phyloP scores from a whole-genome alignment of 1,140 invertebrate genomes.

The Cylas formicarius region DNA sequence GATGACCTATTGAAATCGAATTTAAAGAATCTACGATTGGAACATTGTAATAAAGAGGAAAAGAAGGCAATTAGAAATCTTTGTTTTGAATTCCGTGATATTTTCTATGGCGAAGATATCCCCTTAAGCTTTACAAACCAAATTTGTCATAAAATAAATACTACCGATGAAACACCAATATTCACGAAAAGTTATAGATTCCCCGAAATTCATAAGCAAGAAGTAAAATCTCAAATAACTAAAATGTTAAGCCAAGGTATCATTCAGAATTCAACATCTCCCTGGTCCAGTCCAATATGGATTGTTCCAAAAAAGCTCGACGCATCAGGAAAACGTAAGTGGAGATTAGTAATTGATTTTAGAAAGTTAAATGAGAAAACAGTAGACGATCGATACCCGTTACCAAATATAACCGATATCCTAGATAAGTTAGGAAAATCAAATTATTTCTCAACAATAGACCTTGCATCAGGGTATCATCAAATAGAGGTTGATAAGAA shows the following conservation, averaged over 20 bases:
- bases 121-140: too few relatives aligned
- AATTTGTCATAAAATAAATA: slow-evolving; percentile 28
- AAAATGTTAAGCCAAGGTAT: slow-evolving; percentile 29
- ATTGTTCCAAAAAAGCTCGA: slow-evolving; percentile 31
- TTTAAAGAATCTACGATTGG: too few relatives aligned
- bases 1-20: too few relatives aligned
- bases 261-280: slow-evolving; percentile 32
- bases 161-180: slow-evolving; percentile 26
- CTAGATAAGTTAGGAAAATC: slow-evolving; percentile 14
- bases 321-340: slow-evolving; percentile 29
- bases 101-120: too few relatives aligned
- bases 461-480: slow-evolving; percentile 44
- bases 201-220: slow-evolving; percentile 33
- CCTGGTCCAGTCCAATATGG: slow-evolving; percentile 41
- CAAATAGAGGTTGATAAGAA: slow-evolving; percentile 41
- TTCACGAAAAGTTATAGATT: slow-evolving; percentile 36
- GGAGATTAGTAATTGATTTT: slow-evolving; percentile 38
- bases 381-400: slow-evolving; percentile 9
- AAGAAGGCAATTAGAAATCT: too few relatives aligned
- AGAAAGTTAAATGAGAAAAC: slow-evolving; percentile 18
- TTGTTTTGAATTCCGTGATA: too few relatives aligned
- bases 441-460: slow-evolving; percentile 31
- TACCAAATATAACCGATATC: slow-evolving; percentile 14
- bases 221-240: slow-evolving; percentile 34
- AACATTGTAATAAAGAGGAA: too few relatives aligned